Evolutionary conservation across 2,888 invertebrate genomes (phyloP), one percentile per base, ranked within the genome.

Genomic region (Diarsia mendica): DNA sequence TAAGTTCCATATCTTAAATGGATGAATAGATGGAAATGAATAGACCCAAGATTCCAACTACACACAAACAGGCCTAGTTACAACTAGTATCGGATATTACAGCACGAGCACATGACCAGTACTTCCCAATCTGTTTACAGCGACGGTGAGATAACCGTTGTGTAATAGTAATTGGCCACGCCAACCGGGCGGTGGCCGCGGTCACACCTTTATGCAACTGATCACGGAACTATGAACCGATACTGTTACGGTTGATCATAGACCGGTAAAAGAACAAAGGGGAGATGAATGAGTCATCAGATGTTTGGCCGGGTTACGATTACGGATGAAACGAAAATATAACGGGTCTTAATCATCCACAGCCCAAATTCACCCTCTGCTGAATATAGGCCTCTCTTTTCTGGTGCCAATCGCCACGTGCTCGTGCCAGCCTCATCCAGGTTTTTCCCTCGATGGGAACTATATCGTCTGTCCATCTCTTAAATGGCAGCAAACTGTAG

Each of bases 191-290:
- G 33, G 39, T 63, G 61, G 61, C 81, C 80, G 83, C 85, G 83
- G 83, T 86, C 77, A 72, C 75, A 78, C 23, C 53, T 90, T 91
- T 91, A 91, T 90, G 91, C 84, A 91, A 91, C 75, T 82, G 79
- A 82, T 85, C 86, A 67, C 86, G 90, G 90, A 91, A 90, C 85
- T 86, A 81, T 71, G 67, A 72, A 58, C 75, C 71, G 77, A 73
- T 77, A 75, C 28, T 67, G 76, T 85, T 81, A 77, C 71, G 69
- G 63, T 53, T 51, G 44, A 77, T 58, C 76, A 15, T 68, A 23
- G 15, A 33, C 15, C 39, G 39, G 39, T 68, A 20, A n/a, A 60
- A 58, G 9, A 23, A 46, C 9, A 20, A 51, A 51, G 23, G 10
- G 44, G 75, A 28, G 82, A 18, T 81, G n/a, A 65, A 81, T 73